These are phyloP conservation scores for Meandrina meandrites DNA, from an alignment of 92 coral and sea anemone genomes.

Conservation along the genomic window DNA sequence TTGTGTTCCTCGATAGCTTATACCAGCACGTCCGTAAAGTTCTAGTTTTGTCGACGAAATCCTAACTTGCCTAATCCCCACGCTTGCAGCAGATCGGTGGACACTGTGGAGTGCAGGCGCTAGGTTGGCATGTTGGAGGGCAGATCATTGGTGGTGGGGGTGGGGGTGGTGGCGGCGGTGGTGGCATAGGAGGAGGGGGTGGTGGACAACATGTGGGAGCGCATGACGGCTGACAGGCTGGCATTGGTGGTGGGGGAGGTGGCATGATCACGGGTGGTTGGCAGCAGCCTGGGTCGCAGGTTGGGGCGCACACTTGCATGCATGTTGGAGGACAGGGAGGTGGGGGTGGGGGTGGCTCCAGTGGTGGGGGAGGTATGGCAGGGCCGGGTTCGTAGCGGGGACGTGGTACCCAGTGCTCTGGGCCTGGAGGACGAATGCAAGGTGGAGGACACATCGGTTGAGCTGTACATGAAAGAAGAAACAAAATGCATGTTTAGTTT, in stretches of 20 bases:
- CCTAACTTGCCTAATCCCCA: slow-evolving; percentile 18
- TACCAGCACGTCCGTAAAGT: slow-evolving; percentile 1
- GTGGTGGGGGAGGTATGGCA: slow-evolving; percentile 88
- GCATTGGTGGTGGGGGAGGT: slow-evolving; percentile 69
- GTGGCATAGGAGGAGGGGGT: slow-evolving; percentile 73
- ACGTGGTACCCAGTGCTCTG: slow-evolving; percentile 84
- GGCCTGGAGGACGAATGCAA: slow-evolving; percentile 61
- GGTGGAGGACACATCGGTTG: slow-evolving; percentile 58
- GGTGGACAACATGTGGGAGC: slow-evolving; percentile 86
- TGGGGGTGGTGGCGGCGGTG: slow-evolving; percentile 77
- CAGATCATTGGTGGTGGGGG: slow-evolving; percentile 81
- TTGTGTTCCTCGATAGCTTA: slow-evolving; percentile 1
- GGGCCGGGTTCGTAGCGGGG: slow-evolving; percentile 92
- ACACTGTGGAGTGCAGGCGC: slow-evolving; percentile 65
- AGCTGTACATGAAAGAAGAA: slow-evolving; percentile 24
- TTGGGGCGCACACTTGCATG: slow-evolving; percentile 68
- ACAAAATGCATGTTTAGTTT: not conserved
- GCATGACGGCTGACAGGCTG: slow-evolving; percentile 84
- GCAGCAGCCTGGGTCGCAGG: slow-evolving; percentile 65
- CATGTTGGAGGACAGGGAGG: slow-evolving; percentile 63
- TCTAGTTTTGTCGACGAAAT: slow-evolving; percentile 11
- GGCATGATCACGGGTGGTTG: slow-evolving; percentile 44
- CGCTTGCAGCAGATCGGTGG: slow-evolving; percentile 87
- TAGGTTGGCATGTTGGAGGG: slow-evolving; percentile 77
- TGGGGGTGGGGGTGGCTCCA: slow-evolving; percentile 75